Conservation (phyloP, 2,888 invertebrate species). For the Ormyrus rosae region DNA sequence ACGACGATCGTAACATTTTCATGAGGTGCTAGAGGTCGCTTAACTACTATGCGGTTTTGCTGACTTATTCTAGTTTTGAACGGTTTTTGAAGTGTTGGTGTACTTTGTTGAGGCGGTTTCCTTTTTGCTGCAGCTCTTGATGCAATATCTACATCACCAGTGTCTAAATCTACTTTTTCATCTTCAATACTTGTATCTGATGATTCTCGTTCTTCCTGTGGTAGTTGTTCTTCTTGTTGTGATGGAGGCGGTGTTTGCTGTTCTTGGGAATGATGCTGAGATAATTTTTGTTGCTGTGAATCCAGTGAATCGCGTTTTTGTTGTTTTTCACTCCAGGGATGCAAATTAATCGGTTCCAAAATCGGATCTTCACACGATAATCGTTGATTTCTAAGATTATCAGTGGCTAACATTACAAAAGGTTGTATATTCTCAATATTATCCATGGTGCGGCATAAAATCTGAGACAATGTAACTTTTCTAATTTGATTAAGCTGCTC, state of each 20-base stretch:
- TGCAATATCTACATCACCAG: neutral
- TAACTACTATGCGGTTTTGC: conserved; percentile 67
- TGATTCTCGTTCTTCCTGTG: too few relatives aligned
- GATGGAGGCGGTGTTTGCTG: too few relatives aligned
- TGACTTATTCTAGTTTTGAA: conserved; percentile 66
- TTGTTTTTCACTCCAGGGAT: conserved; percentile 80
- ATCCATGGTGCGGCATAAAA: conserved; percentile 83
- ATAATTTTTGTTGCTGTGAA: neutral
- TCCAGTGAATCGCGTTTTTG: neutral
- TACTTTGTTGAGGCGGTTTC: conserved; percentile 15
- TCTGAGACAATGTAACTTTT: conserved; percentile 83
- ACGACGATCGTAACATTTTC: conserved; percentile 70
- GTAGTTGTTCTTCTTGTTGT: too few relatives aligned
- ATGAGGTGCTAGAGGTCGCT: conserved; percentile 64
- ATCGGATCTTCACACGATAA: conserved; percentile 78
- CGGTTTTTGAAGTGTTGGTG: conserved; percentile 57
- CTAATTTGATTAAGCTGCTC: conserved; percentile 86
- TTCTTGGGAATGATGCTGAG: too few relatives aligned
- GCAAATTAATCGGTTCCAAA: conserved; percentile 79
- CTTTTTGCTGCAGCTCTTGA: neutral
- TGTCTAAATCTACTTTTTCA: neutral
- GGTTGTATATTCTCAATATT: conserved; percentile 83
- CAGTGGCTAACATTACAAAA: conserved; percentile 82
- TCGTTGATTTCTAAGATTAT: conserved; percentile 80
- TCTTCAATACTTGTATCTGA: too few relatives aligned